These are phyloP conservation scores for Tupaia tana DNA, from an alignment of 2,113 vertebrate species.

Conservation along the genomic window DNA sequence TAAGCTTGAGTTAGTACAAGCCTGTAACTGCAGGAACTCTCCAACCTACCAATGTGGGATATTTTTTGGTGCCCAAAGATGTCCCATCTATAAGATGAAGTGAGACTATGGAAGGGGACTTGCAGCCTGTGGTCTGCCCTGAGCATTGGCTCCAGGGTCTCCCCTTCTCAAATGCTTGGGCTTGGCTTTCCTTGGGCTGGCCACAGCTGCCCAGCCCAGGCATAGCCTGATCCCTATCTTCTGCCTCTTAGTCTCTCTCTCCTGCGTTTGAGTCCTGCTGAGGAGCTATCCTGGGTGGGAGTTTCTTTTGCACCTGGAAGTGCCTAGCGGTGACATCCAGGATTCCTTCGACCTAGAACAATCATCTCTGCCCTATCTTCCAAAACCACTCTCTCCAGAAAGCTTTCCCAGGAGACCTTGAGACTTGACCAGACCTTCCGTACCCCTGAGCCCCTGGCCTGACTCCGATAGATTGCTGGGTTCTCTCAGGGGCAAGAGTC, in stretches of 20 bases:
- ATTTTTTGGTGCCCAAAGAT: conserved; percentile 41
- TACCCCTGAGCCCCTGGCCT: neutral
- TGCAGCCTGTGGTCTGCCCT: conserved; percentile 57
- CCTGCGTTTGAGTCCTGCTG: neutral
- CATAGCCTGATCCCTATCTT: neutral
- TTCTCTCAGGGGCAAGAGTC: neutral
- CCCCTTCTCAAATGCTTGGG: accelerated
- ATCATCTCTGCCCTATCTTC: neutral
- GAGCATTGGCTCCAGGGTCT: conserved; percentile 20
- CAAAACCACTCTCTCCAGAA: neutral
- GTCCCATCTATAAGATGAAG: conserved; percentile 72
- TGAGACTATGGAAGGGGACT: conserved; percentile 36
- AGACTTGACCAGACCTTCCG: neutral
- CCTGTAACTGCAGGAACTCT: conserved; percentile 61
- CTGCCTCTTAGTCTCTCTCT: neutral
- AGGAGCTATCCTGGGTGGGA: neutral
- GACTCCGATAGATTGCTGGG: accelerated
- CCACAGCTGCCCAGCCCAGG: accelerated
- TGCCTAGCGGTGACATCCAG: neutral
- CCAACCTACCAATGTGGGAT: conserved; percentile 64
- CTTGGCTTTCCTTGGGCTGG: neutral
- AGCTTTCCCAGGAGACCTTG: neutral
- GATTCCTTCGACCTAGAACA: neutral
- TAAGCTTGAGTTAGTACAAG: neutral
- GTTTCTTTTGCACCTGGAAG: neutral